Evolutionary conservation across 2,113 vertebrate species (phyloP).

Genomic region (Myocastor coypus): DNA sequence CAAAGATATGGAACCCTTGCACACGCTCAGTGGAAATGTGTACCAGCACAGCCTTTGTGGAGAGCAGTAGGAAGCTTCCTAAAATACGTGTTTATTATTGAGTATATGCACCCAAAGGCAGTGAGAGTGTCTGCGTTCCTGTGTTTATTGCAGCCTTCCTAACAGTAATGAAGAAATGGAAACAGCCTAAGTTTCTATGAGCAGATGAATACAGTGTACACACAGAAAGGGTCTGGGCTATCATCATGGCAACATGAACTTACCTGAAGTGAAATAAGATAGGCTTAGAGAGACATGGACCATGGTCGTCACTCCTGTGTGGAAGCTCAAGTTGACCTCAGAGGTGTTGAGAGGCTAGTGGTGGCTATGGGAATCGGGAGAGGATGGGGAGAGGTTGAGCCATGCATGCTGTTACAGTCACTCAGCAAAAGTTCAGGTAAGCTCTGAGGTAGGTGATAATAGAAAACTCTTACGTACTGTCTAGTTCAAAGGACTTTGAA

Average conservation of each 20-base stretch:
- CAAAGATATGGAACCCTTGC: neutral
- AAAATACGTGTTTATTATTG: neutral
- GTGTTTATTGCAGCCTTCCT: neutral
- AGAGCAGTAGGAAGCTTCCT: neutral
- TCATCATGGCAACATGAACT: neutral
- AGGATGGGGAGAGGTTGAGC: neutral
- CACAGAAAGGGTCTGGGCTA: neutral
- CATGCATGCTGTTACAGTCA: neutral
- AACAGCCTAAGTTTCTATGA: neutral
- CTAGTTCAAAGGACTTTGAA: neutral
- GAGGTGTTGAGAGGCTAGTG: neutral
- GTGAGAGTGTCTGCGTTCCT: neutral
- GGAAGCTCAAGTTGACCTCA: neutral
- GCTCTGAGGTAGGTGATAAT: neutral
- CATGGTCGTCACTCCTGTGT: neutral
- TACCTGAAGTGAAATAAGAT: neutral
- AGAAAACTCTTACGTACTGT: neutral
- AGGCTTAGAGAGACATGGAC: neutral
- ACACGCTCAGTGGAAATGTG: no score
- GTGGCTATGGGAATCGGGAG: no score
- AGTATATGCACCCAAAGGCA: neutral
- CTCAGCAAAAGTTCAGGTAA: neutral
- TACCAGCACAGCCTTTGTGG: neutral
- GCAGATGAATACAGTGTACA: neutral
- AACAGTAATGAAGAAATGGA: neutral